Base-by-base conservation (phyloP, 2,888 invertebrate genomes). In the Morpho helenor region DNA sequence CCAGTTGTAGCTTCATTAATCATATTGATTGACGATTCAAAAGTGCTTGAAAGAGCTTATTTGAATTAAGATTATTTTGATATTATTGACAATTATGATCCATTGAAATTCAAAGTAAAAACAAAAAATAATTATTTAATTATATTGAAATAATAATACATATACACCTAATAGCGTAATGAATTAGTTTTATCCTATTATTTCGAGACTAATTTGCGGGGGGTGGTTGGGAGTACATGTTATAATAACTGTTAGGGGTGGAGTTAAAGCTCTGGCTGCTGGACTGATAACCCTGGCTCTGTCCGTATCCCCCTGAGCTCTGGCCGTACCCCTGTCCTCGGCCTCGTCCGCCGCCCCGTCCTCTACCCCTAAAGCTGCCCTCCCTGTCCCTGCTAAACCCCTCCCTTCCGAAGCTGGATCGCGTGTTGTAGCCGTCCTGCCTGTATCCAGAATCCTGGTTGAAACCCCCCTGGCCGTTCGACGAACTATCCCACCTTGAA, bases 171-270 rank as follows among this genome's bases (percentile, higher is more conserved):
- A 10, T 16, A 3, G 10, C 2, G 46, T 46, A 46, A 2, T 16
- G 5, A 46, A 46, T 50, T 41, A 40, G 10, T 7, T 50, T 41
- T 46, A 45, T 45, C 31, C n/a, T 10, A 45, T 48, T 52, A 43
- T 16, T 3, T 48, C 10, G 41, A 42, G 4, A 45, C 51, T 48
- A 56, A 22, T 48, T 60, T 9, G 54, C n/a, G 40, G 66, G 61
- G 0, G 60, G 87, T 0, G 87, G 89, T 52, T 85, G 85, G 0
- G 86, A 68, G 57, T 89, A 90, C 87, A 89, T 87, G 60, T 88
- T 87, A 68, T 89, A 89, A 66, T 86, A 87, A 66, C 77, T 81
- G 2, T 79, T 81, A 3, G 86, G 87, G 0, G 84, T 79, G 23
- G 61, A 64, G 42, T 49, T 60, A 48, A 61, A 60, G 0, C 58